Conservation (phyloP, 2,797 vertebrate species). For the Carduelis carduelis region DNA sequence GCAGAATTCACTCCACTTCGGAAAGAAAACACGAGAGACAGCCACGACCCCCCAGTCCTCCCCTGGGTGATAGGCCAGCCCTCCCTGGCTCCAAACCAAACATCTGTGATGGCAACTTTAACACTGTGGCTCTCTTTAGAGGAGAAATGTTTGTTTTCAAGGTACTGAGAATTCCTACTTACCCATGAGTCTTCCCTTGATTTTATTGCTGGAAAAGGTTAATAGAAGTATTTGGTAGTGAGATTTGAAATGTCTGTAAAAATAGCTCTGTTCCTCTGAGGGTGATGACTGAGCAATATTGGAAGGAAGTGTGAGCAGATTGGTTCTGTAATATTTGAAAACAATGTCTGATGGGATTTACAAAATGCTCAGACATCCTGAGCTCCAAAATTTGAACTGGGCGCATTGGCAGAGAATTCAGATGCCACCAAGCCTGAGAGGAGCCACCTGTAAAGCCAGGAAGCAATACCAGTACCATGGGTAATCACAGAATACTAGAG, state of each 20-base stretch:
- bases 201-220: background rate
- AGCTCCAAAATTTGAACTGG: background rate
- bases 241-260: background rate
- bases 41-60: conserved; percentile 82
- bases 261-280: background rate
- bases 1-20: conserved; percentile 87
- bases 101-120: conserved; percentile 98
- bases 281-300: background rate
- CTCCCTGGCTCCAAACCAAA: conserved; percentile 89
- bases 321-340: background rate
- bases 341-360: background rate
- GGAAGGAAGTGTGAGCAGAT: background rate
- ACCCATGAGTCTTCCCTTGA: background rate
- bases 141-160: conserved; percentile 99
- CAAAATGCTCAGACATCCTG: background rate
- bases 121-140: conserved; percentile 95
- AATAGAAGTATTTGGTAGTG: background rate
- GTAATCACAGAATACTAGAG: background rate
- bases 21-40: conserved; percentile 90
- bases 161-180: conserved; percentile 73
- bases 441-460: background rate
- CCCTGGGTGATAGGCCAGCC: conserved; percentile 86
- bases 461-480: background rate
- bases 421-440: background rate
- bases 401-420: background rate